These are phyloP conservation scores for Fregata magnificens DNA, from an alignment of 2,113 vertebrate genomes.

Conservation along the genomic window DNA sequence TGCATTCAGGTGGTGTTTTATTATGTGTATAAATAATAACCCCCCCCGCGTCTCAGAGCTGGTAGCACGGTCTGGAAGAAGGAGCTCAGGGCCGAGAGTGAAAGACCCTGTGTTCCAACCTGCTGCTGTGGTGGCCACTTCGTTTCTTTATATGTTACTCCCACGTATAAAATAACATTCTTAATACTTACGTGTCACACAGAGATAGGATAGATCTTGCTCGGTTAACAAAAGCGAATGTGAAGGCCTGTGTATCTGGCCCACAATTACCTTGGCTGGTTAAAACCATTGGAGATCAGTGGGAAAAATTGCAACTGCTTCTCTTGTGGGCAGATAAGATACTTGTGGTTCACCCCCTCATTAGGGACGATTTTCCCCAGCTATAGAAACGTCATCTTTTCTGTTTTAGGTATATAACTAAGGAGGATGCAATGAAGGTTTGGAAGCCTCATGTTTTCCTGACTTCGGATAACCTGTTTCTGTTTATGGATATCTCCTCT, in stretches of 20 bases:
- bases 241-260: not conserved
- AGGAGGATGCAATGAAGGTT: not conserved
- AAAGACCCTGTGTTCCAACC: constrained; percentile 41
- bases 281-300: not conserved
- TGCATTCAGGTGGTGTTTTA: constrained; percentile 38
- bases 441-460: not conserved
- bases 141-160: rapidly evolving
- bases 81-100: not conserved
- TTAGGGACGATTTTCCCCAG: not conserved
- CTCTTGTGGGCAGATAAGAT: not conserved
- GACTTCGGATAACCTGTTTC: not conserved
- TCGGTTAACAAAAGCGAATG: not conserved
- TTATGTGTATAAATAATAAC: not conserved
- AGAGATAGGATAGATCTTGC: not conserved
- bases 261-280: not conserved
- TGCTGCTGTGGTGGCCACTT: not conserved
- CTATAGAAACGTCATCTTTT: not conserved
- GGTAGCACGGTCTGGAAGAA: not conserved
- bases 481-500: not conserved
- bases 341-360: not conserved
- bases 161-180: not conserved
- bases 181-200: not conserved
- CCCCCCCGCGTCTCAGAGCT: not conserved
- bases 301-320: not conserved
- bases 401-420: not conserved